Evolutionary conservation across 2,888 invertebrate genomes (phyloP).

Genomic region (Cheiracanthium punctorium): DNA sequence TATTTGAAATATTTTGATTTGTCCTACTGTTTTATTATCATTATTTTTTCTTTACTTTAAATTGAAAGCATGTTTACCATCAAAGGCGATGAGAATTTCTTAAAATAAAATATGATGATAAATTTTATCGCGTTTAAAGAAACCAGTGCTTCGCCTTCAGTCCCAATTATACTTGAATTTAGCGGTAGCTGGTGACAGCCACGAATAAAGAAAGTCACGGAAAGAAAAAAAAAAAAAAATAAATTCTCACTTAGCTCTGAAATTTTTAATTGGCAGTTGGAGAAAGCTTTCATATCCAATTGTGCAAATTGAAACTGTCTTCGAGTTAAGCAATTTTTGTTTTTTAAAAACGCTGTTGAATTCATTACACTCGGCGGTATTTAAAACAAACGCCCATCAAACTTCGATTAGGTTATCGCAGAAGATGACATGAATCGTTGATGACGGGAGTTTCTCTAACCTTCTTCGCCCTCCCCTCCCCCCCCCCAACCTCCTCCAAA

Average conservation of each 20-base stretch:
- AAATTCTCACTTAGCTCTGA: background rate
- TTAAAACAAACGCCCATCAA: conserved; percentile 65
- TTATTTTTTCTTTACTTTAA: too few species aligned
- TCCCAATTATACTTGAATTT: too few species aligned
- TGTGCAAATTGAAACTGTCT: background rate
- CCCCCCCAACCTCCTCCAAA: background rate
- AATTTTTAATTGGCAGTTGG: background rate
- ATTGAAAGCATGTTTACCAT: too few species aligned
- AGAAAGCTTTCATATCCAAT: background rate
- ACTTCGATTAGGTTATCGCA: conserved; percentile 63
- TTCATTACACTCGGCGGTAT: conserved; percentile 39
- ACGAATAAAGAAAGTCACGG: background rate
- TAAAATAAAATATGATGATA: too few species aligned
- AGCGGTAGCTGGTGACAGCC: too few species aligned
- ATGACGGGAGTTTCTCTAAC: conserved; percentile 33
- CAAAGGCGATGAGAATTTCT: too few species aligned
- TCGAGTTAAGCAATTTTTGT: background rate
- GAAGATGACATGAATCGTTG: conserved; percentile 47
- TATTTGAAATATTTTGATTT: too few species aligned
- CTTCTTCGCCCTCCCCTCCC: background rate
- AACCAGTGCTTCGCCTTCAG: too few species aligned
- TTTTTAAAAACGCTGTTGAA: conserved; percentile 29
- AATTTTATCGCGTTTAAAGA: too few species aligned
- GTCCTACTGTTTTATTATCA: too few species aligned
- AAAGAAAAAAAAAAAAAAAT: background rate